phyloP scores from a whole-genome alignment of 2,888 invertebrate species.

The Calameuta pallipes region DNA sequence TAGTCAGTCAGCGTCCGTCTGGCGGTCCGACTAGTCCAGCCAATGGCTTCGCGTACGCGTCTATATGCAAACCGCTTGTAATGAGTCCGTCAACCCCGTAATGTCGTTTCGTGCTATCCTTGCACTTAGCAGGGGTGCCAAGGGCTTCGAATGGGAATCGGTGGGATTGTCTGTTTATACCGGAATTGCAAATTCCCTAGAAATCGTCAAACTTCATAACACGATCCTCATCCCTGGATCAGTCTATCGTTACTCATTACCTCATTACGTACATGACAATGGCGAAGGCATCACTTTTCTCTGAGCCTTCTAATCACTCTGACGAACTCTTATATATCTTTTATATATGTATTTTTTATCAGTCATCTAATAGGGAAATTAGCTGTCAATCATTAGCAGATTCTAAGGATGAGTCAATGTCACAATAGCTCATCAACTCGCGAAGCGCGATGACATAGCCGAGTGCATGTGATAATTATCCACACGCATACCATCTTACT shows the following conservation, averaged over 20 bases:
- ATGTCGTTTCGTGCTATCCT: constrained; percentile 63
- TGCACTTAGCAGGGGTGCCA: constrained; percentile 48
- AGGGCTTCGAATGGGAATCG: constrained; percentile 41
- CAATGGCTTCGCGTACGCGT: constrained; percentile 42
- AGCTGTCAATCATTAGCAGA: not conserved
- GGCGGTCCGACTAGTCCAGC: constrained; percentile 23
- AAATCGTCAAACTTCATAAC: not conserved
- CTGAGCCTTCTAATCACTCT: not conserved
- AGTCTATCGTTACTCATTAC: not conserved
- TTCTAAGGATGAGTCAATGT: constrained; percentile 6
- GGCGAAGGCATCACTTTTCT: not conserved
- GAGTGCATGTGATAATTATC: constrained; percentile 57
- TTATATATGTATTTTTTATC: not conserved
- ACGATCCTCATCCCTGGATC: not conserved
- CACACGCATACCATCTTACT: constrained; percentile 32
- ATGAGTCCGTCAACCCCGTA: constrained; percentile 66
- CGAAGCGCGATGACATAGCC: constrained; percentile 57
- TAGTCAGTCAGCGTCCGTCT: constrained; percentile 56
- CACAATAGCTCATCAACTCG: constrained; percentile 52
- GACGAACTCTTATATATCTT: not conserved
- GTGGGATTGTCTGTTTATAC: not conserved
- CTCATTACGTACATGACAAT: not conserved
- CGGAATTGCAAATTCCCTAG: not conserved
- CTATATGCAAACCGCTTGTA: constrained; percentile 64
- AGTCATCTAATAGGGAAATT: not conserved